phyloP scores from a whole-genome alignment of 2,113 vertebrate genomes.

The Perccottus glenii region DNA sequence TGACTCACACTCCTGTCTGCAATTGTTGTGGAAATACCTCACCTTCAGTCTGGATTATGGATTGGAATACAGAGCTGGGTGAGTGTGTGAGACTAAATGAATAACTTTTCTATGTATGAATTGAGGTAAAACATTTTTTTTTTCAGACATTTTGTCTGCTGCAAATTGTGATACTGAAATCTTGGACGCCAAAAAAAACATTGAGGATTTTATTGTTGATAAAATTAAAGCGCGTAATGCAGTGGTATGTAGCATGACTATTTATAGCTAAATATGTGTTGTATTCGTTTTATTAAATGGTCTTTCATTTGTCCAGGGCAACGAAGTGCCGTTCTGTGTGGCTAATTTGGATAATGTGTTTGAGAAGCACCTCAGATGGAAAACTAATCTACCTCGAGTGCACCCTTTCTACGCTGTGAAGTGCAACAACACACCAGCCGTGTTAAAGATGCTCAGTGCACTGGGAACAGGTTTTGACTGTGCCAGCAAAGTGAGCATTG shows the following conservation, averaged over 20 bases:
- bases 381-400: too few species aligned
- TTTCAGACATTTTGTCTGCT: too few species aligned
- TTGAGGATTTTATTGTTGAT: not conserved
- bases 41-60: too few species aligned
- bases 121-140: too few species aligned
- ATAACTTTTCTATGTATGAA: too few species aligned
- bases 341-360: not conserved
- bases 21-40: too few species aligned
- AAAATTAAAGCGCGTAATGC: not conserved
- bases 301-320: not conserved
- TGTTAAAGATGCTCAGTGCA: not conserved
- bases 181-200: not conserved
- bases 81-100: too few species aligned
- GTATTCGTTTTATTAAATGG: not conserved
- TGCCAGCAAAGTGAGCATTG: conserved; percentile 1
- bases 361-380: not conserved
- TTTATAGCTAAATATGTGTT: not conserved
- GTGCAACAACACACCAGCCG: too few species aligned
- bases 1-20: too few species aligned
- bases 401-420: too few species aligned
- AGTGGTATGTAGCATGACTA: not conserved
- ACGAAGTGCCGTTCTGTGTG: not conserved
- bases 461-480: not conserved
- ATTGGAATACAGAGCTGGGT: too few species aligned
- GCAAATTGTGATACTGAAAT: not conserved